A percentile compares a stretch with the other conserved stretches of the same genome.
Evolutionary conservation across 2,888 invertebrate species (phyloP).

Genomic region (Creontiades dilutus): DNA sequence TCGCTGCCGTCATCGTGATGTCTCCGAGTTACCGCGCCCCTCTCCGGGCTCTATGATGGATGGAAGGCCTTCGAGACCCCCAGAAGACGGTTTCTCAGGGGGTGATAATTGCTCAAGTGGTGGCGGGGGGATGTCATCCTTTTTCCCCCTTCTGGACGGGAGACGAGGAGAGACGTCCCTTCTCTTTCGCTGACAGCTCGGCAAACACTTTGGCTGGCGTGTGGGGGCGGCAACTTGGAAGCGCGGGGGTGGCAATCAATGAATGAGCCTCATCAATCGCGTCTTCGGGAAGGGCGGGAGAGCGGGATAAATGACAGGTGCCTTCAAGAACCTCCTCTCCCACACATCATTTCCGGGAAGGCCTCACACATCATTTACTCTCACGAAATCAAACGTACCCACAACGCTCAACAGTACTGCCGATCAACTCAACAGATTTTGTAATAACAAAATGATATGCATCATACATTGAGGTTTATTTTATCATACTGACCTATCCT

Average conservation of each 20-base stretch:
- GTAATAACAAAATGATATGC: too few species aligned
- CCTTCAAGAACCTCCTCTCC: neutral
- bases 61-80: constrained; percentile 52
- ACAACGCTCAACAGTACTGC: too few species aligned
- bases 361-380: neutral
- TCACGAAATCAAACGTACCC: neutral
- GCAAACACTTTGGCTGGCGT: constrained; percentile 47
- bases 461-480: too few species aligned
- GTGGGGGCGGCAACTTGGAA: constrained; percentile 16
- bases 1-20: neutral
- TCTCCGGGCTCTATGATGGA: constrained; percentile 49
- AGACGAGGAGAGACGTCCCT: neutral
- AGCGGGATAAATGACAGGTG: constrained; percentile 18
- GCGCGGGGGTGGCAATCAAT: constrained; percentile 40
- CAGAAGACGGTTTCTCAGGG: constrained; percentile 34
- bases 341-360: neutral
- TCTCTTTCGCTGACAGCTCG: constrained; percentile 20
- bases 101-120: constrained; percentile 64
- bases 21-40: neutral
- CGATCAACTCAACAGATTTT: too few species aligned
- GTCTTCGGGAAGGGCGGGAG: neutral
- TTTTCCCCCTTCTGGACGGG: constrained; percentile 1
- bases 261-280: constrained; percentile 49
- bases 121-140: constrained; percentile 34
- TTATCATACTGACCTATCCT: too few species aligned